phyloP scores from a whole-genome alignment of 2,797 vertebrate genomes.

The Nannoperca obscura region DNA sequence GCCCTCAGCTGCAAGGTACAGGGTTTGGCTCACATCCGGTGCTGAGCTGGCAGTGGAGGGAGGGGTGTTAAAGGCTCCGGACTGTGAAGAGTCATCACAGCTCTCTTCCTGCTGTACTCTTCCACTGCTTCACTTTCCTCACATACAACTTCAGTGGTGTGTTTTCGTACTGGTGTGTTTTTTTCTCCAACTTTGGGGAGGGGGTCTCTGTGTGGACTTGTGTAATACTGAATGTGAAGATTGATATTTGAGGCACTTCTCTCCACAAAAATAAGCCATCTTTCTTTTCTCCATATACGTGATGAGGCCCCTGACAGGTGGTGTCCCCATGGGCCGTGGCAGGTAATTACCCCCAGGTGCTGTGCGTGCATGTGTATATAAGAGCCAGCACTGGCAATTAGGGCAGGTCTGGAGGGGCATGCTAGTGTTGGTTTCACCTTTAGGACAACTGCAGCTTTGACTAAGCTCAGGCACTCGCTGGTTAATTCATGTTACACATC shows the following conservation, averaged over 20 bases:
- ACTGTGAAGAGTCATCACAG: constrained; percentile 54
- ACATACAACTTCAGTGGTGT: constrained; percentile 5
- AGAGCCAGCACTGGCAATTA: constrained; percentile 16
- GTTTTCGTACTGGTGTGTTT: constrained; percentile 28
- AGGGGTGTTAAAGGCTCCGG: constrained; percentile 56
- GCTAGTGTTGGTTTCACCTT: constrained; percentile 58
- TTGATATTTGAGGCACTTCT: constrained; percentile 11
- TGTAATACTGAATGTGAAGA: constrained; percentile 26
- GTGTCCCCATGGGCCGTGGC: constrained; percentile 31
- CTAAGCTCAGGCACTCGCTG: constrained; percentile 24
- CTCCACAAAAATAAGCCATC: constrained; percentile 48
- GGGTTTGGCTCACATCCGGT: constrained; percentile 66
- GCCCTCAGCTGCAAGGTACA: constrained; percentile 65
- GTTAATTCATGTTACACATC: constrained; percentile 55
- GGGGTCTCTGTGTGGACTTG: constrained; percentile 7
- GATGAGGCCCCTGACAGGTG: constrained; percentile 54
- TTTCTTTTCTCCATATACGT: constrained; percentile 16
- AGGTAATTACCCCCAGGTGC: constrained; percentile 72
- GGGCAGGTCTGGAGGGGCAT: constrained; percentile 22
- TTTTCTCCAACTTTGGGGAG: constrained; percentile 9
- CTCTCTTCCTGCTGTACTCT: constrained; percentile 55
- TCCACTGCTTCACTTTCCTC: constrained; percentile 41
- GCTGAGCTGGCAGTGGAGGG: constrained; percentile 68
- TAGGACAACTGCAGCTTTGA: constrained; percentile 39
- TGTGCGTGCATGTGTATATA: constrained; percentile 26